These are phyloP conservation scores for Tachuris rubrigastra DNA, from an alignment of 2,113 vertebrate genomes.

Conservation along the genomic window DNA sequence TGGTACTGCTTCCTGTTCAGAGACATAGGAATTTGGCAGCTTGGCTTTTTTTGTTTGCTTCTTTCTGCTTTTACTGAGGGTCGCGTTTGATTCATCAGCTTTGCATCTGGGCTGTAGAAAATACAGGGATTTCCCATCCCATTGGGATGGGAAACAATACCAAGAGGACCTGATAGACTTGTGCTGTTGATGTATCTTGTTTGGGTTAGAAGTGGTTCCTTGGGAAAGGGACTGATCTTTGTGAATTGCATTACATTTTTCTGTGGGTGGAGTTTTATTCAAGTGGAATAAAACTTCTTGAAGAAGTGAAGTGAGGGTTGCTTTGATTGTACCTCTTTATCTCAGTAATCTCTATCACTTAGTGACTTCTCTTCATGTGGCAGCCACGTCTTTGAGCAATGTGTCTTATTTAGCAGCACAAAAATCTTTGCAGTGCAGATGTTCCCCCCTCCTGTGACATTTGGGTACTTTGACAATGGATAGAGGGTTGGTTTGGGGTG, in stretches of 20 bases:
- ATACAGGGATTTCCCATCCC: too few species aligned
- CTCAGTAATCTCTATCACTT: not conserved
- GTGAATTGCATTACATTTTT: not conserved
- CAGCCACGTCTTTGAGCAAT: not conserved
- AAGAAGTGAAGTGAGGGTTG: not conserved
- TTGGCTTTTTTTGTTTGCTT: not conserved
- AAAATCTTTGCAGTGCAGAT: not conserved
- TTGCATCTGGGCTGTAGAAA: not conserved
- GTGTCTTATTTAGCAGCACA: not conserved
- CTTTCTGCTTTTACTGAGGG: not conserved
- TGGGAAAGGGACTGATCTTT: not conserved
- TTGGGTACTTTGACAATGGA: accelerated
- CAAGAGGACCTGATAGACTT: not conserved
- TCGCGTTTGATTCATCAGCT: not conserved
- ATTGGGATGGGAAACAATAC: not conserved
- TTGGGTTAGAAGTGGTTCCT: not conserved
- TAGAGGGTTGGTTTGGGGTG: not conserved
- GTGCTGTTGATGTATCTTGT: not conserved
- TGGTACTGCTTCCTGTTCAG: not conserved
- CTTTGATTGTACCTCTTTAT: not conserved
- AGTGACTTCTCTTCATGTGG: not conserved
- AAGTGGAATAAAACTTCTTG: not conserved
- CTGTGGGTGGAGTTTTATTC: not conserved
- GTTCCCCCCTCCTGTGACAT: accelerated
- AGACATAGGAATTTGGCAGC: not conserved